Percentiles rank a stretch among this genome's conserved stretches.
These are phyloP conservation scores for Ornithorhynchus anatinus DNA, from an alignment of 2,113 vertebrate genomes.

Conservation along the genomic window DNA sequence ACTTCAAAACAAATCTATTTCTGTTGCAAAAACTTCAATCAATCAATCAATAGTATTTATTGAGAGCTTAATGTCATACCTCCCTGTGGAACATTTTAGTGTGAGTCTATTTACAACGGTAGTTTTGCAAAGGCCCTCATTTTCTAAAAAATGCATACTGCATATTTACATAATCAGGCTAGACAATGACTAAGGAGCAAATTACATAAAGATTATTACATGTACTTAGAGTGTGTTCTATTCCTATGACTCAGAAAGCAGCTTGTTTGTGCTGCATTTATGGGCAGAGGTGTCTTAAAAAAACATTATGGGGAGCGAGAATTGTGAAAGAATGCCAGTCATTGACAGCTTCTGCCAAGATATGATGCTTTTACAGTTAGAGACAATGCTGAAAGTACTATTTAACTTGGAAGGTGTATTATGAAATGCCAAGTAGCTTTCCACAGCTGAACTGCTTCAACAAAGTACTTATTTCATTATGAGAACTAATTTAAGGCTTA, in stretches of 20 bases:
- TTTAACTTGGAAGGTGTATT: slow-evolving; percentile 48
- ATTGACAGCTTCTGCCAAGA: slow-evolving; percentile 41
- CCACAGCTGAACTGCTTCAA: not conserved
- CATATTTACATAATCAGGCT: slow-evolving; percentile 78
- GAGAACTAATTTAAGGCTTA: slow-evolving; percentile 5
- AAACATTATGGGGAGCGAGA: slow-evolving; percentile 38
- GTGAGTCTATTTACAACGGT: slow-evolving; percentile 63
- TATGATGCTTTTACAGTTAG: not conserved
- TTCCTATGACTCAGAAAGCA: slow-evolving; percentile 69
- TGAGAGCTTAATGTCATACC: too few relatives aligned
- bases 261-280: slow-evolving; percentile 72
- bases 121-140: slow-evolving; percentile 68
- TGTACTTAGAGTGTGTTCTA: slow-evolving; percentile 72
- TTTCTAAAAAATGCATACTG: slow-evolving; percentile 71
- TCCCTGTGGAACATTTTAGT: slow-evolving; percentile 74
- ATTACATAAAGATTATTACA: slow-evolving; percentile 75
- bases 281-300: slow-evolving; percentile 63
- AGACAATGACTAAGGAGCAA: slow-evolving; percentile 83
- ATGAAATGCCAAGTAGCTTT: slow-evolving; percentile 39
- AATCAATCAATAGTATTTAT: too few relatives aligned
- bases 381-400: slow-evolving; percentile 36
- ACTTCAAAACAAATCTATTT: slow-evolving; percentile 56
- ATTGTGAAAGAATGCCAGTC: slow-evolving; percentile 59
- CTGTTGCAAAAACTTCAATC: too few relatives aligned
- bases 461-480: not conserved